Conservation (phyloP, 2,113 vertebrate genomes). For the Anser cygnoides region DNA sequence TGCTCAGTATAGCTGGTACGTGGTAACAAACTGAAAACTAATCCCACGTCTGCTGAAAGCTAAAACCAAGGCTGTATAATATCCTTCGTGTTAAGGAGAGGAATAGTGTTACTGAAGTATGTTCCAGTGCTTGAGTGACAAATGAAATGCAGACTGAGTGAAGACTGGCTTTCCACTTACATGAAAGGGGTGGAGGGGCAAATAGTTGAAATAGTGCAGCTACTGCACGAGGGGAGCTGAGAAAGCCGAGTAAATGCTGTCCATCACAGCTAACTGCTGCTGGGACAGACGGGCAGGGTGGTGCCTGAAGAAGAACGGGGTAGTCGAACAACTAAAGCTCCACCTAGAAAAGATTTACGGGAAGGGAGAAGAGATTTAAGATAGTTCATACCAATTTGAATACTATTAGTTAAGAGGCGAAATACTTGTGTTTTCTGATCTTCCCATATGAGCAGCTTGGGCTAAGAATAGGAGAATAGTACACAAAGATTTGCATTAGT, state of each 20-base stretch:
- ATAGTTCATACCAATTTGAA: neutral
- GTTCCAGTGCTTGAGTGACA: slow-evolving; percentile 40
- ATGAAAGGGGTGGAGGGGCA: neutral
- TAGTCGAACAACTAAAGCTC: neutral
- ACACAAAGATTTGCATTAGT: neutral
- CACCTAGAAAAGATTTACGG: neutral
- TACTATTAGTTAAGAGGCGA: neutral
- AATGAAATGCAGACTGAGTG: slow-evolving; percentile 7
- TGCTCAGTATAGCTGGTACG: slow-evolving; percentile 1
- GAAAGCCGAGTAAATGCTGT: neutral
- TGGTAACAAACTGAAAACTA: slow-evolving; percentile 47
- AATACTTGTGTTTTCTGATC: neutral
- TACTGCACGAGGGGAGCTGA: neutral
- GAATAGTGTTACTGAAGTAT: slow-evolving; percentile 34
- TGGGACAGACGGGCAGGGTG: neutral
- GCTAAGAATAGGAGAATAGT: neutral
- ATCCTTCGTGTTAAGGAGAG: slow-evolving; percentile 12
- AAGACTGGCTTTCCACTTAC: slow-evolving; percentile 22
- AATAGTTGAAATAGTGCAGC: slow-evolving; percentile 24
- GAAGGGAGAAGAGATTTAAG: neutral
- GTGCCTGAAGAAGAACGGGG: neutral
- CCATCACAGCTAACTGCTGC: neutral
- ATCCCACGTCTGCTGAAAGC: neutral
- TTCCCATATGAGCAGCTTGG: neutral
- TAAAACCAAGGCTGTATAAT: slow-evolving; percentile 51